Evolutionary conservation across 2,113 vertebrate genomes (phyloP), one percentile per base, ranked within the genome.

Genomic region (Bungarus multicinctus): DNA sequence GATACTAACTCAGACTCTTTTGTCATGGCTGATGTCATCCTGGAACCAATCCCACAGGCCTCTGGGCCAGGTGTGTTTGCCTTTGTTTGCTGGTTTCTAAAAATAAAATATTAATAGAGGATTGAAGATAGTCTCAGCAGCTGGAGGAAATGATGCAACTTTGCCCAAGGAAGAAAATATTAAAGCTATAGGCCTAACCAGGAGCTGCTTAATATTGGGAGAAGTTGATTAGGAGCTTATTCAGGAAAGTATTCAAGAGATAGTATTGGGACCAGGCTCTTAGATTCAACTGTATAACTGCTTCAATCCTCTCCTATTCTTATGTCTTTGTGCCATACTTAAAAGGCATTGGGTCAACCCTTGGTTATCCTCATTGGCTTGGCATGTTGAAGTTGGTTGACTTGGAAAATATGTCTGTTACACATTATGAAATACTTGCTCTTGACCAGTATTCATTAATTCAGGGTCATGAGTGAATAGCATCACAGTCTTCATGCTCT

Each of bases 81-180:
- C 95, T 92, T 5, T 92, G 3, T 27, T 85, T 94, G 95, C 94
- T 87, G 92, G 55, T 91, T 96, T 93, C 94, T 95, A 95, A 96
- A 95, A 95, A 96, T 96, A 95, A 94, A 95, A 89, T 9, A 1
- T 95, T 88, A 16, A 81, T 89, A 23, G 87, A 92, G 89, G 88
- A 93, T 95, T 50, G 89, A 39, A 85, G 91, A 1, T 2, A 47
- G 93, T 89, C 90, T 94, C 93, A 93, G 69, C 34, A 92, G 50
- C 47, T 0, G 1, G 93, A 23, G 60, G 60, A 43, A 89, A 25
- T 88, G 91, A 92, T 25, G n/a, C 53, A 64, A 53, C 81, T 89
- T 74, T 50, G 57, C 54, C 9, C 54, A 74, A 88, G 45, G 86
- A 39, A 1, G 2, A 60, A 88, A 94, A 93, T 85, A 1, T 23